Evolutionary conservation across 2,113 vertebrate genomes (phyloP).

Genomic region (Pipa parva): DNA sequence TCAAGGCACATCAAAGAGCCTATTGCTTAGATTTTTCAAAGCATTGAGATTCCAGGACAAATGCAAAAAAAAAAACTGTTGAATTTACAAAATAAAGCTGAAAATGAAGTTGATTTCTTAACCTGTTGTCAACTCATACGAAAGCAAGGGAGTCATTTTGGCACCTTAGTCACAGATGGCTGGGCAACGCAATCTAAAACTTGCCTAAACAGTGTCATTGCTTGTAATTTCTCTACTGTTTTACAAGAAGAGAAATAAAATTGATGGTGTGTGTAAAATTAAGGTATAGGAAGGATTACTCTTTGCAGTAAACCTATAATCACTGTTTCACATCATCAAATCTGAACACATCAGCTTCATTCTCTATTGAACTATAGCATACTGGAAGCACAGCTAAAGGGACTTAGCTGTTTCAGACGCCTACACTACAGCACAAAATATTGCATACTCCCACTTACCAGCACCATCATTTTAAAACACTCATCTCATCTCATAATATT

Average conservation of each 20-base stretch:
- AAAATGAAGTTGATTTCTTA: slow-evolving; percentile 7
- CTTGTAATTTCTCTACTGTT: slow-evolving; percentile 36
- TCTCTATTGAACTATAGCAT: slow-evolving; percentile 49
- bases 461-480: slow-evolving; percentile 44
- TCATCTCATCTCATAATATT: slow-evolving; percentile 50
- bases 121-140: slow-evolving; percentile 18
- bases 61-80: not conserved
- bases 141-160: slow-evolving; percentile 27
- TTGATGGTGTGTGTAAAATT: slow-evolving; percentile 31
- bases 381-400: slow-evolving; percentile 40
- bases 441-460: slow-evolving; percentile 52
- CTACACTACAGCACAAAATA: slow-evolving; percentile 52
- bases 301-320: slow-evolving; percentile 52
- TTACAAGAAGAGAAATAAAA: slow-evolving; percentile 37
- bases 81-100: slow-evolving; percentile 19
- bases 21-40: too few species aligned
- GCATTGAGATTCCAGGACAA: not conserved
- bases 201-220: slow-evolving; percentile 31
- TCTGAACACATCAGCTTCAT: slow-evolving; percentile 49
- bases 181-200: slow-evolving; percentile 33
- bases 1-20: not conserved
- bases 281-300: slow-evolving; percentile 46
- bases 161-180: slow-evolving; percentile 20
- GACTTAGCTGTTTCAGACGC: slow-evolving; percentile 52
- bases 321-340: slow-evolving; percentile 49